These are phyloP conservation scores for Planococcus citri DNA, from an alignment of 1,140 invertebrate genomes.

Conservation along the genomic window DNA sequence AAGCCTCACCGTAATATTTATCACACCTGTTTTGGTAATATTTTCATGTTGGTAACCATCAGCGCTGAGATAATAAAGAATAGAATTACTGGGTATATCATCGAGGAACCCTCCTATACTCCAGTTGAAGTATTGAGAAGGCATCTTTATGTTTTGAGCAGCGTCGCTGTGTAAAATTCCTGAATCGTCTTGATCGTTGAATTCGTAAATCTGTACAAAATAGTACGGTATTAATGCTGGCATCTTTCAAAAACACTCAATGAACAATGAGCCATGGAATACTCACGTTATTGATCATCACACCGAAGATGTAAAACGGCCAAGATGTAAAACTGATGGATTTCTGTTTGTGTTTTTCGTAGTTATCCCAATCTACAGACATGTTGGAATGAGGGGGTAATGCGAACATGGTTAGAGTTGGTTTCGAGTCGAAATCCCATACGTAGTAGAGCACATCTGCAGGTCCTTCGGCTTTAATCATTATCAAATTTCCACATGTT, in stretches of 20 bases:
- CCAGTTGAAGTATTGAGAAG: not conserved
- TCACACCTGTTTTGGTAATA: not conserved
- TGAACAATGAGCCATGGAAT: not conserved
- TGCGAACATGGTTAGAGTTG: not conserved
- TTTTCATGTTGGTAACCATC: not conserved
- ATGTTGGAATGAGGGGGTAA: not conserved
- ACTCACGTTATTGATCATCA: not conserved
- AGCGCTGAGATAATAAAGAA: not conserved
- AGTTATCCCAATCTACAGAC: not conserved
- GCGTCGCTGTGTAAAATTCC: not conserved
- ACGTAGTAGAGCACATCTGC: not conserved
- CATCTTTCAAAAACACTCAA: too few relatives aligned
- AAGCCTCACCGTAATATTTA: not conserved
- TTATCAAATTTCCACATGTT: not conserved
- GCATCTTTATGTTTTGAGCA: not conserved
- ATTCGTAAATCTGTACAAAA: not conserved
- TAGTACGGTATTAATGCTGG: too few relatives aligned
- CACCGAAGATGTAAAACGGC: not conserved
- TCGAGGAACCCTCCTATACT: not conserved
- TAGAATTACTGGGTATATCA: not conserved
- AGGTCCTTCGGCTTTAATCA: not conserved
- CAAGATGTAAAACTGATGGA: not conserved
- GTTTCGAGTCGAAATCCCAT: not conserved
- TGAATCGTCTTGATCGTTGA: not conserved
- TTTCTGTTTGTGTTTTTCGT: not conserved